phyloP scores from a whole-genome alignment of 2,888 invertebrate genomes.

The Caenorhabditis wallacei region DNA sequence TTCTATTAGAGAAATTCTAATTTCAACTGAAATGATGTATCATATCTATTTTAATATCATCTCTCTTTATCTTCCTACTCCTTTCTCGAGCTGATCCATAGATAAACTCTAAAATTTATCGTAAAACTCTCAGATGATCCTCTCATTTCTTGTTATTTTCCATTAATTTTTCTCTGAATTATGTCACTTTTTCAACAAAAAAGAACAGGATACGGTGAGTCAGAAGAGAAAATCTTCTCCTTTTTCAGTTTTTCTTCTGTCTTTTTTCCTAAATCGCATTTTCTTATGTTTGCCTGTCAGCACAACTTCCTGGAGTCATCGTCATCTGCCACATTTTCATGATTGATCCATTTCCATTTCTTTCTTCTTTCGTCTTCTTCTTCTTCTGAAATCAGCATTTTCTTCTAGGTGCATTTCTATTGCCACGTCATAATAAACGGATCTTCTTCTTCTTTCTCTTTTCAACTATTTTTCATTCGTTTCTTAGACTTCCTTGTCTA shows the following conservation, averaged over 20 bases:
- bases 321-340: slow-evolving; percentile 41
- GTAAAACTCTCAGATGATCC: neutral
- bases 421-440: slow-evolving; percentile 22
- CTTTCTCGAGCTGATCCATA: too few relatives aligned
- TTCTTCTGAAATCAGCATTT: neutral
- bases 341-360: slow-evolving; percentile 40
- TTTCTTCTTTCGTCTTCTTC: neutral
- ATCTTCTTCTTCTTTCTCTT: slow-evolving; percentile 6
- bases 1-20: too few relatives aligned
- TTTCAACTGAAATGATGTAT: too few relatives aligned
- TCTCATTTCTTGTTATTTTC: slow-evolving; percentile 13
- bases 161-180: slow-evolving; percentile 7
- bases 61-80: neutral
- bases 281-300: slow-evolving; percentile 31
- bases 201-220: slow-evolving; percentile 39
- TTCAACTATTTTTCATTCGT: slow-evolving; percentile 17
- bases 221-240: slow-evolving; percentile 12
- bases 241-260: slow-evolving; percentile 7
- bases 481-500: slow-evolving; percentile 43
- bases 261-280: slow-evolving; percentile 53
- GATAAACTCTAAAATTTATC: neutral
- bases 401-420: slow-evolving; percentile 4
- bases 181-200: neutral
- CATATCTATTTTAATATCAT: too few relatives aligned
- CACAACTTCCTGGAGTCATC: slow-evolving; percentile 47